Base-by-base conservation (phyloP, 37 sponge, comb jelly and placozoan species). In the Geodia barretti region DNA sequence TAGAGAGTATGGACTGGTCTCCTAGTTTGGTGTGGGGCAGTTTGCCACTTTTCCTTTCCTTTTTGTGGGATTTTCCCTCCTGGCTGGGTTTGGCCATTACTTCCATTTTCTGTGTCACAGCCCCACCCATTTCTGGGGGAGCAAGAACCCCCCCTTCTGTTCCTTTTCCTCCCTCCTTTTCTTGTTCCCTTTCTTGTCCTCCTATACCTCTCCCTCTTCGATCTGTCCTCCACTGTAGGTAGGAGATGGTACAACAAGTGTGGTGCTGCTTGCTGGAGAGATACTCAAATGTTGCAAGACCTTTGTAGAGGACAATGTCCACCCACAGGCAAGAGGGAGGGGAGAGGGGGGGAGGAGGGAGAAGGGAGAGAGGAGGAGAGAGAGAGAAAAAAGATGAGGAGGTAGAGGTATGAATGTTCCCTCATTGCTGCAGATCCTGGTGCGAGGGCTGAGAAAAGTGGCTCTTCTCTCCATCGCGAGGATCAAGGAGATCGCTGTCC, bases 171-270 rank as follows among this genome's bases (percentile, higher is more conserved):
- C 33, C 31, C 60, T 0, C 82, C 59, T 25, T 11, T 3, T 28
- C 28, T 21, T 68, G 24, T 28, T 4, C 32, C 1, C 11, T 0
- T 29, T 24, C 67, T 36, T 11, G 26, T 58, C 0, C 7, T 5
- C 4, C 58, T 29, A 8, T 33, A 68, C 42, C 60, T 39, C 36
- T 41, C 54, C 36, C 62, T 28, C n/a, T n/a, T n/a, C n/a, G n/a
- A n/a, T n/a, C 61, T 32, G 36, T 3, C 54, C 54, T 14, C 39
- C 23, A 24, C 3, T 70, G 32, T 63, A 97, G 98, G 98, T 98
- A 41, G 99, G 99, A 60, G 99, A 99, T 82, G 99, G 99, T 1
- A 99, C 99, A 0, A 99, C 99, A 1, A 84, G 92, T 35, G 97
- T 99, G 30, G 98, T 97, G 0, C 79, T 99, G 33, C 59, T 99